Conservation (phyloP, 2,113 vertebrate genomes). For the Ctenomys sociabilis region DNA sequence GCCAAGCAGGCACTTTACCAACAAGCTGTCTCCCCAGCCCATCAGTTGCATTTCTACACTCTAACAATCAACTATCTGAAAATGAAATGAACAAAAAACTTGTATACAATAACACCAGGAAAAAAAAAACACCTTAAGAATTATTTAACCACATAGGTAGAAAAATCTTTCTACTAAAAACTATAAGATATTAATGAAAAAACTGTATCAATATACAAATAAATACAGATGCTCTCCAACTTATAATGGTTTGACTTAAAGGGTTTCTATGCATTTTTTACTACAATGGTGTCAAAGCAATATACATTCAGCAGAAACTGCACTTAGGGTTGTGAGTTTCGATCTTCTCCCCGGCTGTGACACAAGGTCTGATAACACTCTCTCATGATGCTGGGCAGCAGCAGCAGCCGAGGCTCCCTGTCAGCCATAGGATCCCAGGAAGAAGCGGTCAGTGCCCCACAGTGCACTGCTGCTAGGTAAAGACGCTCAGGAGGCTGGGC, state of each 20-base stretch:
- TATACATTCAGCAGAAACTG: neutral
- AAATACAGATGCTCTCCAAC: neutral
- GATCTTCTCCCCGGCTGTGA: neutral
- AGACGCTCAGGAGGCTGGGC: neutral
- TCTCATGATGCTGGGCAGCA: neutral
- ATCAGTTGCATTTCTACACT: neutral
- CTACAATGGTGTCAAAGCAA: neutral
- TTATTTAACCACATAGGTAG: neutral
- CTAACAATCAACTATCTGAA: neutral
- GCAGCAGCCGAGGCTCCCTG: neutral
- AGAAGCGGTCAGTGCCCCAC: neutral
- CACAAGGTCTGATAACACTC: neutral
- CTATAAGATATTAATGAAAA: neutral
- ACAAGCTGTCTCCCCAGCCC: too few relatives aligned
- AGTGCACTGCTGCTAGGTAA: neutral
- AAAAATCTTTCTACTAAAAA: neutral
- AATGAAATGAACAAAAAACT: neutral
- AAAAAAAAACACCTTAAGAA: neutral
- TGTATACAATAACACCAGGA: neutral
- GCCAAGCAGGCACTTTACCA: too few relatives aligned
- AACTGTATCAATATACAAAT: neutral
- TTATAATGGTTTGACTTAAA: neutral
- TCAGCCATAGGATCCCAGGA: neutral
- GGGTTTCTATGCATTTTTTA: neutral
- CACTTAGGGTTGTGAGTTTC: neutral